Evolutionary conservation across 1,140 invertebrate genomes (phyloP).

Genomic region (Drosophila arizonae): DNA sequence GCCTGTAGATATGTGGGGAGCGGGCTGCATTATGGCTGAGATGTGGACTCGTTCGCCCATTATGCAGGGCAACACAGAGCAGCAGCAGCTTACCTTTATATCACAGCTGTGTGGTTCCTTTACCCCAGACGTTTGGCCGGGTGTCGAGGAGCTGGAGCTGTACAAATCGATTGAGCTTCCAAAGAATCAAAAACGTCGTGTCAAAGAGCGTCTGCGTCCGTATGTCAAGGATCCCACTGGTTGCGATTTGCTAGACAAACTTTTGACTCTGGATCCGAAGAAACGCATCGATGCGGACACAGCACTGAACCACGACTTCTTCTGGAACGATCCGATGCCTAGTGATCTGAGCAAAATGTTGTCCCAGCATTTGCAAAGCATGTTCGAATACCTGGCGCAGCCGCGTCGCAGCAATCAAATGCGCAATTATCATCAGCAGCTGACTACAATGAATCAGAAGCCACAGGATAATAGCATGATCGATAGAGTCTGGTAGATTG

Average conservation of each 20-base stretch:
- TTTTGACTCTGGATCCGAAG: conserved; percentile 95
- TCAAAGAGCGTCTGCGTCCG: conserved; percentile 94
- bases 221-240: conserved; percentile 97
- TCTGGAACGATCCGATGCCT: conserved; percentile 98
- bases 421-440: conserved; percentile 87
- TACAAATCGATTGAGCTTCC: conserved; percentile 96
- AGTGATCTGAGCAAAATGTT: conserved; percentile 96
- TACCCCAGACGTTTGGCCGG: conserved; percentile 96
- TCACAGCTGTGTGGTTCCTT: conserved; percentile 98
- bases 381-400: conserved; percentile 98
- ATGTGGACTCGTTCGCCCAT: conserved; percentile 98
- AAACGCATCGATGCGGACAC: conserved; percentile 96
- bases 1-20: conserved; percentile 99
- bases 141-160: conserved; percentile 95
- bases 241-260: conserved; percentile 96
- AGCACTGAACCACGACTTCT: conserved; percentile 98
- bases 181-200: conserved; percentile 95
- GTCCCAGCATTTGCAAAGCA: conserved; percentile 95
- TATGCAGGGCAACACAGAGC: conserved; percentile 97
- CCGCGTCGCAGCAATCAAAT: conserved; percentile 88
- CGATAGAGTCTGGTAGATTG: conserved; percentile 78
- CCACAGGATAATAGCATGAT: conserved; percentile 82
- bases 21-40: conserved; percentile 99
- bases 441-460: conserved; percentile 78
- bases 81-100: conserved; percentile 97